Evolutionary conservation across 2,888 invertebrate species (phyloP), one percentile per base, ranked within the genome.

Genomic region (Tiphia femorata): DNA sequence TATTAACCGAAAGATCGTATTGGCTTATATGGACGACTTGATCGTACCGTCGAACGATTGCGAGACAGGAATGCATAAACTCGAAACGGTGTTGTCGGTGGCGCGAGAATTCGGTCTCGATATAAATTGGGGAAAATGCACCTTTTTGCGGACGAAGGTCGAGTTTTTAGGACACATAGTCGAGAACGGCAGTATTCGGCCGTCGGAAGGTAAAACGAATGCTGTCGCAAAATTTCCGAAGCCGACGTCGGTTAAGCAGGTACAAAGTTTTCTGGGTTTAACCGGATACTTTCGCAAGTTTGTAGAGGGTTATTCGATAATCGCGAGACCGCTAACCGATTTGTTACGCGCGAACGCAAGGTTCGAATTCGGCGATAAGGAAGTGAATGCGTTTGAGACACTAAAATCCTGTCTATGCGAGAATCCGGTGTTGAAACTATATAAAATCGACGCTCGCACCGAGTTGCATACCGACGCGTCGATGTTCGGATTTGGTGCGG

Each of bases 301-400:
- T 49, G 62, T 16, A 14, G 6, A 3, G 17, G 12, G 2, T n/a
- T n/a, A n/a, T n/a, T n/a, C n/a, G n/a, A n/a, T n/a, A n/a, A n/a
- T n/a, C n/a, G 70, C 70, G 1, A 57, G 62, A 46, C 77, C 75
- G 2, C 44, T 78, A 23, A 68, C 63, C 1, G 51, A 70, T n/a
- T 27, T 76, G 8, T 53, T 71, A 3, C 67, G 58, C 50, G 62
- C 62, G 5, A 50, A 54, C 1, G 33, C 44, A 3, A 47, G 49
- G 10, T 77, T 71, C 23, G 29, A 25, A 10, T 64, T 62, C 12
- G 60, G 40, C 1, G 14, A 37, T 1, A 4, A 50, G 3, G 33
- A 65, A 29, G 23, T 20, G 10, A 23, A 21, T 5, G 40, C 64
- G 0, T 62, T 66, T 17, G 21, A 53, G 5, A n/a, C 19, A 14